These are phyloP conservation scores for Synanthedon tipuliformis DNA, from an alignment of 2,888 invertebrate species.

Conservation along the genomic window DNA sequence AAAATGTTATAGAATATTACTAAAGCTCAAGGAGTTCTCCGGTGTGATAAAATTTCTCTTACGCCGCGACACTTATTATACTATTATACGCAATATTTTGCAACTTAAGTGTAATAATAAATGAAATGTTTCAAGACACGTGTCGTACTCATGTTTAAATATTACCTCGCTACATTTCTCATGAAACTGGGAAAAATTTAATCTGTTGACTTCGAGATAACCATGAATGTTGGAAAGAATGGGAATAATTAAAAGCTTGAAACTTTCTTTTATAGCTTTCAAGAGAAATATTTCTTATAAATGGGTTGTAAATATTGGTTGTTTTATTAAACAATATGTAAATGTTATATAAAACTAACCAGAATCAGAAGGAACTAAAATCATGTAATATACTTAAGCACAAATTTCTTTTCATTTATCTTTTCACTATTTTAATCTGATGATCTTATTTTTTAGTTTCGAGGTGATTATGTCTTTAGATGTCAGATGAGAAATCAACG, in stretches of 20 bases:
- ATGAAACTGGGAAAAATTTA: slow-evolving; percentile 38
- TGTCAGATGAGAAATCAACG: no score
- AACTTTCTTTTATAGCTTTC: not conserved
- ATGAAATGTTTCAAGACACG: slow-evolving; percentile 13
- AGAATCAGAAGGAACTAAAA: no score
- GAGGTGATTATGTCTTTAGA: no score
- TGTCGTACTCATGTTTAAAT: slow-evolving; percentile 25
- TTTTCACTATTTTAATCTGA: no score
- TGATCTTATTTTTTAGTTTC: no score
- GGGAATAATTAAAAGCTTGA: slow-evolving; percentile 3
- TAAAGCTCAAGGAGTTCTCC: not conserved
- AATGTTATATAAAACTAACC: no score
- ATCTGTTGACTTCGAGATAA: slow-evolving; percentile 25
- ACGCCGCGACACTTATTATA: not conserved
- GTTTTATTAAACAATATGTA: no score
- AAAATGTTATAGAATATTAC: slow-evolving; percentile 11
- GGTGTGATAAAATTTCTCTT: not conserved
- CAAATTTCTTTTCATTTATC: no score
- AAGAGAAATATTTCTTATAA: no score
- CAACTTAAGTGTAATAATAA: not conserved
- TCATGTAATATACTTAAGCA: no score
- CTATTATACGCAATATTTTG: not conserved
- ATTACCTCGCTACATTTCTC: slow-evolving; percentile 29
- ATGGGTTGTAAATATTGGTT: no score
- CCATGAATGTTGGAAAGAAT: slow-evolving; percentile 14